A percentile compares a stretch with the other conserved stretches of the same genome.
Evolutionary conservation across 2,113 vertebrate species (phyloP).

Genomic region (Ptilonorhynchus violaceus): DNA sequence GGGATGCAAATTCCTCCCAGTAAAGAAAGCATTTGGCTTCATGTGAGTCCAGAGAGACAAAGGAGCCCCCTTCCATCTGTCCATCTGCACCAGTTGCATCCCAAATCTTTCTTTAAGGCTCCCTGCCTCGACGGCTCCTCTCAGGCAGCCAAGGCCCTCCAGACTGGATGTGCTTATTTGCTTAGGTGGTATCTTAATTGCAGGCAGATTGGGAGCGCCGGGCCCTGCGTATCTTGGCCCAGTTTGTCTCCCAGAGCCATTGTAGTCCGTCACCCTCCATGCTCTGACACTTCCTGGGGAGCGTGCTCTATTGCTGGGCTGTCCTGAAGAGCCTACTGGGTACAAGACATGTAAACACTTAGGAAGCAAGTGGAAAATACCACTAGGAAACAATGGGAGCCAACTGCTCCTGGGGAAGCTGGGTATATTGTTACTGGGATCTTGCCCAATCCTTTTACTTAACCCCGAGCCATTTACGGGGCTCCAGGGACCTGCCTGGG

Average conservation of each 20-base stretch:
- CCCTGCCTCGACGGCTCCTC: neutral
- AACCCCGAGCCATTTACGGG: neutral
- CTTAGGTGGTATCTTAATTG: neutral
- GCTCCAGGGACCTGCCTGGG: neutral
- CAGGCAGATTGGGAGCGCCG: neutral
- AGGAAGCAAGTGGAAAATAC: slow-evolving; percentile 9
- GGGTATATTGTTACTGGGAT: slow-evolving; percentile 4
- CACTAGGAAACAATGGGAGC: neutral
- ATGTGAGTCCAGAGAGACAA: neutral
- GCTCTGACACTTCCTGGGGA: neutral
- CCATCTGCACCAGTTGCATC: neutral
- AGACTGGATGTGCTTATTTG: neutral
- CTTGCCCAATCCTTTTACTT: neutral
- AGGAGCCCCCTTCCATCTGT: neutral
- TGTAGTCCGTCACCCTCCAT: neutral
- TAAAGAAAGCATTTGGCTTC: neutral
- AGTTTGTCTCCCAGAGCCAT: neutral
- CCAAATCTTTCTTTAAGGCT: neutral
- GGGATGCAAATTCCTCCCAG: neutral
- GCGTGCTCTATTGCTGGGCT: neutral
- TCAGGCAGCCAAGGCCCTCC: neutral
- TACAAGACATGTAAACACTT: neutral
- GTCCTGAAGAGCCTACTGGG: neutral
- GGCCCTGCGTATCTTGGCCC: neutral
- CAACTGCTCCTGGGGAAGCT: neutral